Evolutionary conservation across 1,140 invertebrate species (phyloP), one percentile per base, ranked within the genome.

Genomic region (Tribolium madens): DNA sequence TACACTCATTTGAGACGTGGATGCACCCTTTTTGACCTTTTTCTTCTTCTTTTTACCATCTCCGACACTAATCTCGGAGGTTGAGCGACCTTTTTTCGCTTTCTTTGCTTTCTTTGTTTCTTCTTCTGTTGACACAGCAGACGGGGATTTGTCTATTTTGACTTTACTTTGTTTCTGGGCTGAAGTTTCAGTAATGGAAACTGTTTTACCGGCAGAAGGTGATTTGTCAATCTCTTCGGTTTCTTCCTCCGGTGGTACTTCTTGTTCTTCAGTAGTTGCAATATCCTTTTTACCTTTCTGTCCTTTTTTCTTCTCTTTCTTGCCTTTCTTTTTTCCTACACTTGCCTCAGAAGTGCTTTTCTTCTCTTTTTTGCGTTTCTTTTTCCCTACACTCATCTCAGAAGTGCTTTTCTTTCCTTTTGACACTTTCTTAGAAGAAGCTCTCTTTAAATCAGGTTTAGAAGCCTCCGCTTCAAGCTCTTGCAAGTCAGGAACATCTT

Each of bases 351-450:
- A 42, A 14, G 50, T 70, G 2, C 75, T 26, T 31, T 42, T 31
- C 50, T 76, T 78, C 13, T 42, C 69, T 64, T 76, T 72, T 68
- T 78, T 73, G n/a, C 52, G 50, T 10, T 26, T 57, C 42, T 79
- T 76, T 73, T 76, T 76, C 10, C 64, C 68, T 70, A 76, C 72
- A n/a, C 18, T 71, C 47, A 42, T n/a, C n/a, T 42, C 36, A 42
- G 36, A 42, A 10, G 36, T 42, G n/a, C 7, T 7, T 42, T 42
- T 42, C n/a, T 42, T 42, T 7, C n/a, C n/a, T 42, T 42, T 26
- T 26, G 21, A 26, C 21, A 26, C 36, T 42, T 42, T 42, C n/a
- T 9, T 42, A 42, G 36, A 42, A 2, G 36, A n/a, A 42, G 36
- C 7, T 42, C n/a, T 42, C n/a, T 42, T 42, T n/a, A 42, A 2